Conservation (phyloP, 2,113 vertebrate genomes). For the Rhizomys pruinosus region DNA sequence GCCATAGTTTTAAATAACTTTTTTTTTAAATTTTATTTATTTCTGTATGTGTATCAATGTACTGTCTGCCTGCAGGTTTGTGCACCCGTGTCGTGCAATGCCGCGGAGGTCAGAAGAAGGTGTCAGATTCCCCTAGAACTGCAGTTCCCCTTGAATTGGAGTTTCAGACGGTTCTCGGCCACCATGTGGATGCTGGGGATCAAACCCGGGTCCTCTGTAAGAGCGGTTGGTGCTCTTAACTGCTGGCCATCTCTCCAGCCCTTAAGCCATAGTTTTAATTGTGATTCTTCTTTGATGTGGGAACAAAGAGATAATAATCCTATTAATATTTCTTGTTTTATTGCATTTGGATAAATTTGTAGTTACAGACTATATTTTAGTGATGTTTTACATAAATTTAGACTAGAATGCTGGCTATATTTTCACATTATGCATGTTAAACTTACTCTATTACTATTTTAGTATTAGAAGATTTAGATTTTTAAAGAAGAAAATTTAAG, state of each 20-base stretch:
- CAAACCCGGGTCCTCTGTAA: too few relatives aligned
- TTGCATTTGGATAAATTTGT: neutral
- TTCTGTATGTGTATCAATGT: neutral
- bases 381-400: slow-evolving; percentile 3
- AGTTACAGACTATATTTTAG: neutral
- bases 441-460: slow-evolving; percentile 14
- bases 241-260: too few relatives aligned
- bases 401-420: neutral
- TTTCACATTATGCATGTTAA: neutral
- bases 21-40: neutral
- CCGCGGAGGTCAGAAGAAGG: too few relatives aligned
- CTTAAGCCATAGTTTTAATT: neutral
- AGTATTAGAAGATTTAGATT: slow-evolving; percentile 13
- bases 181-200: too few relatives aligned
- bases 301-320: neutral
- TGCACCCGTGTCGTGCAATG: too few relatives aligned
- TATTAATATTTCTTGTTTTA: neutral
- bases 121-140: too few relatives aligned
- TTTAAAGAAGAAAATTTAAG: neutral
- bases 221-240: too few relatives aligned
- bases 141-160: too few relatives aligned
- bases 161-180: too few relatives aligned
- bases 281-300: neutral
- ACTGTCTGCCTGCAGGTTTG: too few relatives aligned
- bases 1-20: too few relatives aligned